A percentile compares a stretch with the other conserved stretches of the same genome.
These are phyloP conservation scores for Nesidiocoris tenuis DNA, from an alignment of 2,888 invertebrate genomes.

Conservation along the genomic window DNA sequence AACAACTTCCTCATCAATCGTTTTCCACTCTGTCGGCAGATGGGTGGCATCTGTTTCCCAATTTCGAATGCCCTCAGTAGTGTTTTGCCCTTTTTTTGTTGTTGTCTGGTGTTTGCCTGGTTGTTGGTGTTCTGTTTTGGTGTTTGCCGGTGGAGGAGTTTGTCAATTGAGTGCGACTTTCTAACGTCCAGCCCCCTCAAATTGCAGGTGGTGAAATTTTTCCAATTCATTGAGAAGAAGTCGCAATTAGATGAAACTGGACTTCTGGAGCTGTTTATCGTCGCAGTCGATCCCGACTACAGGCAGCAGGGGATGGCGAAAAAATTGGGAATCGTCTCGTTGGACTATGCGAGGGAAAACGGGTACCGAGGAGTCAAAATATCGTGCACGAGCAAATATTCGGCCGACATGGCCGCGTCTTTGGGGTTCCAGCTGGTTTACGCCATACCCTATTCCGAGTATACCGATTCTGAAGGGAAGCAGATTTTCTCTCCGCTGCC, in stretches of 20 bases:
- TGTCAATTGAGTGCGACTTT: too few relatives aligned
- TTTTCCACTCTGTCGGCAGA: too few relatives aligned
- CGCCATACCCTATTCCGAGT: slow-evolving; percentile 33
- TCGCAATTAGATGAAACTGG: background rate
- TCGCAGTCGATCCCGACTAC: slow-evolving; percentile 29
- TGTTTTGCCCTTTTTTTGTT: too few relatives aligned
- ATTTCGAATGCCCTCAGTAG: too few relatives aligned
- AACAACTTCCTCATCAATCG: too few relatives aligned
- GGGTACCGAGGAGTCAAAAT: slow-evolving; percentile 36
- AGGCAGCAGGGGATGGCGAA: slow-evolving; percentile 40
- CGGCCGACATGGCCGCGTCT: slow-evolving; percentile 22
- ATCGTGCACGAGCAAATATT: slow-evolving; percentile 42
- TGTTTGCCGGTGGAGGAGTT: too few relatives aligned
- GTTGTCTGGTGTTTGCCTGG: too few relatives aligned
- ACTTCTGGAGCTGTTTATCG: slow-evolving; percentile 32
- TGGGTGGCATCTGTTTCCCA: too few relatives aligned
- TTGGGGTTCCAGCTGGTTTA: slow-evolving; percentile 25
- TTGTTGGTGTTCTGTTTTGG: too few relatives aligned
- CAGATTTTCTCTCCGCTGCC: slow-evolving; percentile 22
- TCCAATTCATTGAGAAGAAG: slow-evolving; percentile 30
- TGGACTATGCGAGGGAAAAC: slow-evolving; percentile 14
- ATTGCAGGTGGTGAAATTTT: slow-evolving; percentile 41
- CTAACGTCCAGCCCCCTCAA: too few relatives aligned
- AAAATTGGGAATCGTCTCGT: slow-evolving; percentile 7
- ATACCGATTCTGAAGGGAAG: slow-evolving; percentile 21